phyloP scores from a whole-genome alignment of 2,888 invertebrate genomes.

The Andrena bucephala region DNA sequence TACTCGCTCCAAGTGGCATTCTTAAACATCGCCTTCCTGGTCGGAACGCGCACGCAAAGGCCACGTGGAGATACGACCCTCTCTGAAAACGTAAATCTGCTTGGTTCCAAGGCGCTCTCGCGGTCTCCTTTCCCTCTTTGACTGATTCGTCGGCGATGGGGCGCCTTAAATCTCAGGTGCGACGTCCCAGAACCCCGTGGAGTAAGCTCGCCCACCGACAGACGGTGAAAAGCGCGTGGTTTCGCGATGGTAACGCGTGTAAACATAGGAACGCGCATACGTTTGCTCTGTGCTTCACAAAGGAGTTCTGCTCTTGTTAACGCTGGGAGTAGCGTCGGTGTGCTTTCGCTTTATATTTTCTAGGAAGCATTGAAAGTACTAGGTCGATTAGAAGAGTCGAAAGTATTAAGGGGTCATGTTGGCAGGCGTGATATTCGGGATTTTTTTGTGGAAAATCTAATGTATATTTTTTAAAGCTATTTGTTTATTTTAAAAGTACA shows the following conservation, averaged over 20 bases:
- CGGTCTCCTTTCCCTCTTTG: slow-evolving; percentile 32
- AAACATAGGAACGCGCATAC: background rate
- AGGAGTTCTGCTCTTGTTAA: slow-evolving; percentile 7
- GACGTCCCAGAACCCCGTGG: slow-evolving; percentile 3
- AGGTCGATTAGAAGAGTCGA: too few species aligned
- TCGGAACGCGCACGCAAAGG: slow-evolving; percentile 31
- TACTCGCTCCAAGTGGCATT: slow-evolving; percentile 1
- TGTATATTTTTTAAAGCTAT: too few species aligned
- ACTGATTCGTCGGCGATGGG: slow-evolving; percentile 41
- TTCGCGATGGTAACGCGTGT: background rate
- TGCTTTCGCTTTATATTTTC: background rate
- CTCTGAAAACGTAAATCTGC: slow-evolving; percentile 59
- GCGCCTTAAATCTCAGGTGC: slow-evolving; percentile 34
- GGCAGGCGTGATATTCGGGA: too few species aligned
- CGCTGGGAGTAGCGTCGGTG: background rate
- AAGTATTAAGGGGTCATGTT: too few species aligned
- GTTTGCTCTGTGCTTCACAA: background rate
- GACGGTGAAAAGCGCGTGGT: background rate
- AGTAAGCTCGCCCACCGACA: background rate
- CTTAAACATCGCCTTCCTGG: slow-evolving; percentile 17
- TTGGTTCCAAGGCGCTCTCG: slow-evolving; percentile 24
- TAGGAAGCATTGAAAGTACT: too few species aligned
- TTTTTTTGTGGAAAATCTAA: too few species aligned
- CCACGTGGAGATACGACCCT: slow-evolving; percentile 38
- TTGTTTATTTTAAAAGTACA: too few species aligned